Percentiles rank a stretch among this genome's conserved stretches.
These are phyloP conservation scores for Trigoniulus corallinus DNA, from an alignment of 1,140 invertebrate species.

Conservation along the genomic window DNA sequence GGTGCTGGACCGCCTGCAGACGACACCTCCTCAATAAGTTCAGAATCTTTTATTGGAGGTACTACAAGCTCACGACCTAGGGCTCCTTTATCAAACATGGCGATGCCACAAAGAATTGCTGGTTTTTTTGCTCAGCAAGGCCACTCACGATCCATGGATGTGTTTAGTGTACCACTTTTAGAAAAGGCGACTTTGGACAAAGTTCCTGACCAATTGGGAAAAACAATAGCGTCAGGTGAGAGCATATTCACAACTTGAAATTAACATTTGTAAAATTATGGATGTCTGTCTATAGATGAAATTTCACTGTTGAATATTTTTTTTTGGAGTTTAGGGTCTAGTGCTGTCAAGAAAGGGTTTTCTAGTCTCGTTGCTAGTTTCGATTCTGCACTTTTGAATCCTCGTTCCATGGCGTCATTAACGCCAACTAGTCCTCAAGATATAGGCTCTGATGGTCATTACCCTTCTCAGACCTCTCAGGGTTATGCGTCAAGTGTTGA, in stretches of 20 bases:
- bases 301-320: too few relatives aligned
- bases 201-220: neutral
- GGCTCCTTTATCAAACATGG: too few relatives aligned
- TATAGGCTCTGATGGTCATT: too few relatives aligned
- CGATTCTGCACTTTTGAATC: slow-evolving; percentile 48
- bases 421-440: too few relatives aligned
- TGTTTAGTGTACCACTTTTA: neutral
- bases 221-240: neutral
- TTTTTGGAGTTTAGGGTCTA: slow-evolving; percentile 9
- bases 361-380: slow-evolving; percentile 60
- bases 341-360: slow-evolving; percentile 50
- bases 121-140: too few relatives aligned
- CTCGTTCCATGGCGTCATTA: slow-evolving; percentile 49
- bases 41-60: too few relatives aligned
- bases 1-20: too few relatives aligned
- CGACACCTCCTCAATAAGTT: too few relatives aligned
- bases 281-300: too few relatives aligned
- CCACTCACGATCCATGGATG: too few relatives aligned
- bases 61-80: too few relatives aligned
- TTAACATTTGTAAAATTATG: neutral
- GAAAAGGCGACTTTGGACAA: neutral
- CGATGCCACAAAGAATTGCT: too few relatives aligned
- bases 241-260: neutral
- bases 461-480: neutral
- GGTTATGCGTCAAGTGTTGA: neutral